phyloP scores from a whole-genome alignment of 2,888 invertebrate genomes.

The Drosophila prolongata region DNA sequence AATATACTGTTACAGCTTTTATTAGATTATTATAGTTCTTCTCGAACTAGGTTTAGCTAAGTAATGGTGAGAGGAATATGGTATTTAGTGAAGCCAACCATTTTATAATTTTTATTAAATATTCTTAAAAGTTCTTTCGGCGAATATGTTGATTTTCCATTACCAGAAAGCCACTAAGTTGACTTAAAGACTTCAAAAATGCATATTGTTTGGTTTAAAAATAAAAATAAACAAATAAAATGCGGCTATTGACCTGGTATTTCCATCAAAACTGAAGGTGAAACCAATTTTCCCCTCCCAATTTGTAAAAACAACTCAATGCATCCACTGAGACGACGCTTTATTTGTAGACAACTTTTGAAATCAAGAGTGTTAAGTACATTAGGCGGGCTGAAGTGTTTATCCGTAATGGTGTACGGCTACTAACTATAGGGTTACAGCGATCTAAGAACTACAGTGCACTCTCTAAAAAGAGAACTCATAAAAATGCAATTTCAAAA shows the following conservation, averaged over 20 bases:
- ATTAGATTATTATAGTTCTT: too few species aligned
- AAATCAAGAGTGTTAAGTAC: conserved; percentile 68
- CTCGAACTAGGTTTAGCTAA: too few species aligned
- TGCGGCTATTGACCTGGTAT: neutral
- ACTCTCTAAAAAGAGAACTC: neutral
- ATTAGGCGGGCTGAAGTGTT: conserved; percentile 54
- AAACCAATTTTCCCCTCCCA: neutral
- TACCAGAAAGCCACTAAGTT: neutral
- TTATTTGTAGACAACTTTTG: conserved; percentile 60
- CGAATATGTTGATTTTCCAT: too few species aligned
- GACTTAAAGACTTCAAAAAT: neutral
- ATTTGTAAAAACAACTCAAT: neutral
- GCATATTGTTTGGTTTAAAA: neutral
- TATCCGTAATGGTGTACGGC: conserved; percentile 53
- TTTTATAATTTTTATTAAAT: too few species aligned
- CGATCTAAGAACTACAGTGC: conserved; percentile 61
- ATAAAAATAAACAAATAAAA: neutral
- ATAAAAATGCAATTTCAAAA: neutral
- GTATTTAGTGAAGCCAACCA: too few species aligned
- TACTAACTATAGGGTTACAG: conserved; percentile 53
- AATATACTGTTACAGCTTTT: too few species aligned
- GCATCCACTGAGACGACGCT: conserved; percentile 48
- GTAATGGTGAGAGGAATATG: too few species aligned
- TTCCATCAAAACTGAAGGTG: neutral
- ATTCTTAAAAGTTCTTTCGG: too few species aligned